These are phyloP conservation scores for Panzeria rudis DNA, from an alignment of 2,888 invertebrate species.

Conservation along the genomic window DNA sequence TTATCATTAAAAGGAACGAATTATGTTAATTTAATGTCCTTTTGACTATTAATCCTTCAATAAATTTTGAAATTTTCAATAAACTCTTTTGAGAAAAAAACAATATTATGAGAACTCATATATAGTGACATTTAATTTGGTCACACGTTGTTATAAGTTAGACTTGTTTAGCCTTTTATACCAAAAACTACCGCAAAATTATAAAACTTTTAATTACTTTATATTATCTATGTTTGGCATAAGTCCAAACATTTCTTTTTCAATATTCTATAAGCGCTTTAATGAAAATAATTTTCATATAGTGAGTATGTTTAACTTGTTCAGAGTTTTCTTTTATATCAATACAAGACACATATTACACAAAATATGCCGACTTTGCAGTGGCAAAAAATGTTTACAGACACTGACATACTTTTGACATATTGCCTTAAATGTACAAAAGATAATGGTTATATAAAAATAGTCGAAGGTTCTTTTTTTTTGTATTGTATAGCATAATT, in stretches of 20 bases:
- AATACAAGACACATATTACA: slow-evolving; percentile 18
- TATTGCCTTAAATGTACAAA: slow-evolving; percentile 45
- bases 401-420: slow-evolving; percentile 23
- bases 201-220: slow-evolving; percentile 39
- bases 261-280: slow-evolving; percentile 17
- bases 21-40: too few relatives aligned
- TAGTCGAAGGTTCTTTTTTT: slow-evolving; percentile 2
- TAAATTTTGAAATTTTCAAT: too few relatives aligned
- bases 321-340: not conserved
- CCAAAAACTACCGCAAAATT: slow-evolving; percentile 29
- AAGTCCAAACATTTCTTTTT: not conserved
- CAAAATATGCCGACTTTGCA: slow-evolving; percentile 21
- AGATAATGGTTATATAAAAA: slow-evolving; percentile 23
- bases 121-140: too few relatives aligned
- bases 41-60: too few relatives aligned
- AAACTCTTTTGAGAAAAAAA: too few relatives aligned
- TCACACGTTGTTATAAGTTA: too few relatives aligned
- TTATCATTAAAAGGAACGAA: too few relatives aligned
- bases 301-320: not conserved
- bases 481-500: not conserved
- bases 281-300: slow-evolving; percentile 14
- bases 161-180: too few relatives aligned
- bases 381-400: not conserved
- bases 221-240: slow-evolving; percentile 29
- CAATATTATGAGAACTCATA: too few relatives aligned